Evolutionary conservation across 2,888 invertebrate species (phyloP).

Genomic region (Dyspetes luteomarginatus): DNA sequence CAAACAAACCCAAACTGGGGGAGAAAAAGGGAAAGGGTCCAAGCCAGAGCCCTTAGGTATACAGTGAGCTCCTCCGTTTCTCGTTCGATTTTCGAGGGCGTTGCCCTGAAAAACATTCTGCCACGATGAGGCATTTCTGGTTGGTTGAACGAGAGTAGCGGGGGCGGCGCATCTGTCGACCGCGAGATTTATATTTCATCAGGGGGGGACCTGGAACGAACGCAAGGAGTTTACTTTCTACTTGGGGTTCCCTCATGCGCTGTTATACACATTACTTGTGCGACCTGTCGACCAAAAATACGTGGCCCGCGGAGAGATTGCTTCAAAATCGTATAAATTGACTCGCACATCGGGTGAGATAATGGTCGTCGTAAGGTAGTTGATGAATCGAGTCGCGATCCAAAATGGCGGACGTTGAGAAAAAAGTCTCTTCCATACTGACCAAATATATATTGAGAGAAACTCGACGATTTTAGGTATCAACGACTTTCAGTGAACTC

Average conservation of each 20-base stretch:
- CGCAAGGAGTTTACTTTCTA: conserved; percentile 43
- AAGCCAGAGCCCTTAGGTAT: conserved; percentile 64
- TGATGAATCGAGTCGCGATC: not conserved
- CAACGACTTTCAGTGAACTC: not conserved
- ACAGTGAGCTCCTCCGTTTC: not conserved
- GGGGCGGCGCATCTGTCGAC: conserved; percentile 82
- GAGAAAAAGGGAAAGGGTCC: not conserved
- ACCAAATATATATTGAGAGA: not conserved
- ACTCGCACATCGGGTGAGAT: not conserved
- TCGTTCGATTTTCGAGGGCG: conserved; percentile 76
- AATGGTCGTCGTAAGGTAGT: conserved; percentile 5
- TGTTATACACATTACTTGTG: not conserved
- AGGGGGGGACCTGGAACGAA: conserved; percentile 12
- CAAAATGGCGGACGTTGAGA: not conserved
- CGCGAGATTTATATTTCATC: conserved; percentile 80
- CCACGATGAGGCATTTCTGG: conserved; percentile 73
- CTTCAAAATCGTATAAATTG: not conserved
- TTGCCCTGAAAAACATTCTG: conserved; percentile 80
- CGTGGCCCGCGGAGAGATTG: not conserved
- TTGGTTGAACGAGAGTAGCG: conserved; percentile 79
- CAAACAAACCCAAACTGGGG: conserved; percentile 7
- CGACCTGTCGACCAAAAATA: not conserved
- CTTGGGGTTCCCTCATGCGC: conserved; percentile 16
- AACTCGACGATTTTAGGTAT: not conserved
- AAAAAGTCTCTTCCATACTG: not conserved